Evolutionary conservation across 2,797 vertebrate species (phyloP), one percentile per base, ranked within the genome.

Genomic region (Coluber constrictor): DNA sequence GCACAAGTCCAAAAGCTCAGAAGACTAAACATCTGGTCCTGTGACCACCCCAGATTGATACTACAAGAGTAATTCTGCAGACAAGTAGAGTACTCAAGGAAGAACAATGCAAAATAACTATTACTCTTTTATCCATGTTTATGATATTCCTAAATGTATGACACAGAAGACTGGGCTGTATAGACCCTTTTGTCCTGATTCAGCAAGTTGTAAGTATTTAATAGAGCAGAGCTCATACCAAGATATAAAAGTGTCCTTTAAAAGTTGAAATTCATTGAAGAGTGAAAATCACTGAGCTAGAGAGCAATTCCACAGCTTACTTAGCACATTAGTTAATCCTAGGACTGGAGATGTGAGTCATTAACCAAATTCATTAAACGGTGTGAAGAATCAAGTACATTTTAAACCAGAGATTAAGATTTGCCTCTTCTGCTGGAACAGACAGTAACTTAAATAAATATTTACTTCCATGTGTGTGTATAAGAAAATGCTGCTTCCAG

Each of bases 361-460:
- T 93, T 63, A 93, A 43, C 16, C 32, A 43, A 54, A 92, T 86
- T 63, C 32, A 56, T 90, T 86, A 92, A 63, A 86, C 8, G 83
- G 70, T 70, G 60, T 90, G 59, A 87, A 87, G 32, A 70, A 90
- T 70, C 89, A 87, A 87, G 25, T 90, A 32, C 66, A 66, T 66
- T 37, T 66, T 57, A 90, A 90, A 86, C 37, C 79, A 87, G 16
- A n/a, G 54, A 70, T 87, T 90, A 57, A 90, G 90, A 55, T 47
- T 70, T 90, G 12, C 51, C 27, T 27, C 37, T 90, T 57, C 25
- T 0, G 11, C 25, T 87, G 13, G 16, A 86, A 18, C 11, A 43
- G n/a, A 74, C 18, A 57, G 57, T 15, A 70, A 70, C 8, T 16
- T 56, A 91, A 92, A 63, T 23, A 61, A 87, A 66, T 25, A 47